Evolutionary conservation across 2,113 vertebrate genomes (phyloP).

Genomic region (Epinephelus lanceolatus): DNA sequence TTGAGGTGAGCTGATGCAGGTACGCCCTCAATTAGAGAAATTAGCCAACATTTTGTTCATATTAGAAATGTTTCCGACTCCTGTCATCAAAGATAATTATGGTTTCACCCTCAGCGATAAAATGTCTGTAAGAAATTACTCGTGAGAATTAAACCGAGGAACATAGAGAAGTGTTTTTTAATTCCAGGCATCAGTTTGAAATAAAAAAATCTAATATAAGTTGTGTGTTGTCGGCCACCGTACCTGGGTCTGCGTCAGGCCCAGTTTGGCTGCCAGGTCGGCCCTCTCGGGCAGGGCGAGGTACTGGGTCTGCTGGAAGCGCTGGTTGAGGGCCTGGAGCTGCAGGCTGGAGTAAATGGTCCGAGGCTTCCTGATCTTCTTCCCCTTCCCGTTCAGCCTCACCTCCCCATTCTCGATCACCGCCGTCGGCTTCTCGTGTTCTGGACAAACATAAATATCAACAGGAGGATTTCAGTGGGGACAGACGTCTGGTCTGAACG

Average conservation of each 20-base stretch:
- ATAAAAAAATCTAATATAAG: no score
- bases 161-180: not conserved
- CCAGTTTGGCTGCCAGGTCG: conserved; percentile 91
- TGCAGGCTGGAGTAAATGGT: conserved; percentile 95
- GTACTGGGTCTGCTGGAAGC: conserved; percentile 96
- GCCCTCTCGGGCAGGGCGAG: conserved; percentile 92
- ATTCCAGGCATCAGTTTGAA: not conserved
- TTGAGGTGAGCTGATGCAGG: not conserved
- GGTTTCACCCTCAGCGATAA: not conserved
- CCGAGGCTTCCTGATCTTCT: conserved; percentile 93
- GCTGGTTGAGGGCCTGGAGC: conserved; percentile 93
- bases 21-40: conserved; percentile 9
- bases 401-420: conserved; percentile 85
- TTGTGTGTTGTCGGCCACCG: not conserved
- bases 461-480: not conserved
- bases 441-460: conserved; percentile 68
- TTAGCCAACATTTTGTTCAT: not conserved
- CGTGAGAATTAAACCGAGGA: not conserved
- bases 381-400: conserved; percentile 85
- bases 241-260: conserved; percentile 96
- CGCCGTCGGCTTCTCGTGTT: conserved; percentile 83
- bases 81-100: not conserved
- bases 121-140: not conserved
- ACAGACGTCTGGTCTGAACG: not conserved
- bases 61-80: not conserved